Percentiles rank a stretch among this genome's conserved stretches.
phyloP scores from a whole-genome alignment of 2,113 vertebrate species.

The Miniopterus natalensis region DNA sequence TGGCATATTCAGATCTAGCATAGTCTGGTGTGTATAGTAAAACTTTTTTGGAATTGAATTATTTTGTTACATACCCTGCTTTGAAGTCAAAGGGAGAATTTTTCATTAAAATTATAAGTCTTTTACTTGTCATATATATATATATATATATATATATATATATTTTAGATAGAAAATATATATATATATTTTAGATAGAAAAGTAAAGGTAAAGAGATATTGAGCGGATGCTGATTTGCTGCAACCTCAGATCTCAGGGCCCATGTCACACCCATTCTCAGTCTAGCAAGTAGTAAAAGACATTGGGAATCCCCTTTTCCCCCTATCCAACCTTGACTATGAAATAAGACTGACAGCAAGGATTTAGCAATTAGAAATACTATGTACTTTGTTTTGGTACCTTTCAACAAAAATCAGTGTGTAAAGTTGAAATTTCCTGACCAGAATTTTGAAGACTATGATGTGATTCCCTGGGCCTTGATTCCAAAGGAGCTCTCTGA shows the following conservation, averaged over 20 bases:
- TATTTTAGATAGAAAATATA: conserved; percentile 53
- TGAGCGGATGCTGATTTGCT: conserved; percentile 50
- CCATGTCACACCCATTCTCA: neutral
- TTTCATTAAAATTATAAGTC: conserved; percentile 57
- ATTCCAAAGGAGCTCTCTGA: conserved; percentile 84
- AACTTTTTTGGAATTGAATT: conserved; percentile 43
- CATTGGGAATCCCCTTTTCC: neutral
- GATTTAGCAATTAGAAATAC: conserved; percentile 81
- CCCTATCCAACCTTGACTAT: conserved; percentile 38
- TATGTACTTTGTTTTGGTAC: conserved; percentile 73
- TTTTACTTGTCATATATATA: conserved; percentile 53
- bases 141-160: neutral
- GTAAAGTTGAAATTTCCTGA: conserved; percentile 82
- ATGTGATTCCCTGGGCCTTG: conserved; percentile 81
- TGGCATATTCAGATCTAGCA: conserved; percentile 12
- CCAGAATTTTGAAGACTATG: conserved; percentile 83
- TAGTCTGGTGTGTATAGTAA: neutral
- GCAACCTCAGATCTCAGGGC: neutral
- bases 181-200: conserved; percentile 55
- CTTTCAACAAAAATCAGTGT: conserved; percentile 81
- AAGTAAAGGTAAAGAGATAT: conserved; percentile 7
- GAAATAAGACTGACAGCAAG: conserved; percentile 66
- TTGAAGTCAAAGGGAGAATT: conserved; percentile 51
- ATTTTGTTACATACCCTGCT: conserved; percentile 60
- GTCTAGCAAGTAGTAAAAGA: conserved; percentile 54